A percentile compares a stretch with the other conserved stretches of the same genome.
These are phyloP conservation scores for Drosophila nigritarsus DNA, from an alignment of 2,888 invertebrate species.

Conservation along the genomic window DNA sequence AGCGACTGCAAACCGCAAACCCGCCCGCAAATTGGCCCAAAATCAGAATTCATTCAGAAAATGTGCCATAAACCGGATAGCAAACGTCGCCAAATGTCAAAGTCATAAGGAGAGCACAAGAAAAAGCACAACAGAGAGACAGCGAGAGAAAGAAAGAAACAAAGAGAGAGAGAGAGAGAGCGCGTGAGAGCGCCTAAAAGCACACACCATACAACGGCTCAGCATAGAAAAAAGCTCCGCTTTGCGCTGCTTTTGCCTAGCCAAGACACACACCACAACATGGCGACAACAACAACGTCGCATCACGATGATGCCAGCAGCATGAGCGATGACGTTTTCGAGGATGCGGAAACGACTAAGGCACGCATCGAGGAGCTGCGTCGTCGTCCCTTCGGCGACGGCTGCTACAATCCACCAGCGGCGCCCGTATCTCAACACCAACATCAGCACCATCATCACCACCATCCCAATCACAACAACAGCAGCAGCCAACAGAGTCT, in stretches of 20 bases:
- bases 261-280: conserved; percentile 60
- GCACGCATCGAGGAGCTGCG: conserved; percentile 81
- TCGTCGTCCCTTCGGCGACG: conserved; percentile 78
- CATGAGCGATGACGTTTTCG: conserved; percentile 94
- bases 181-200: conserved; percentile 53
- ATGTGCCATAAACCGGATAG: conserved; percentile 75
- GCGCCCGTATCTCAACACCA: conserved; percentile 64
- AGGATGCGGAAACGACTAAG: conserved; percentile 86
- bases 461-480: conserved; percentile 47
- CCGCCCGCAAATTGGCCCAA: conserved; percentile 38
- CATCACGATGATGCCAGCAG: conserved; percentile 88
- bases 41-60: conserved; percentile 76
- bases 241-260: conserved; percentile 42
- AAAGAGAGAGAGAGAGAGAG: conserved; percentile 2
- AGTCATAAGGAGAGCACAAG: conserved; percentile 67
- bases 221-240: conserved; percentile 42
- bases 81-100: conserved; percentile 68
- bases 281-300: conserved; percentile 41
- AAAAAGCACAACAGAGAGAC: conserved; percentile 34
- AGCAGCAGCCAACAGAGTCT: conserved; percentile 69
- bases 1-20: conserved; percentile 32
- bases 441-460: conserved; percentile 62
- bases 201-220: conserved; percentile 27
- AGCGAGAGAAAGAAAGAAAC: conserved; percentile 8
- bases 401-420: conserved; percentile 75